These are phyloP conservation scores for Girardinichthys multiradiatus DNA, from an alignment of 2,113 vertebrate genomes.

Conservation along the genomic window DNA sequence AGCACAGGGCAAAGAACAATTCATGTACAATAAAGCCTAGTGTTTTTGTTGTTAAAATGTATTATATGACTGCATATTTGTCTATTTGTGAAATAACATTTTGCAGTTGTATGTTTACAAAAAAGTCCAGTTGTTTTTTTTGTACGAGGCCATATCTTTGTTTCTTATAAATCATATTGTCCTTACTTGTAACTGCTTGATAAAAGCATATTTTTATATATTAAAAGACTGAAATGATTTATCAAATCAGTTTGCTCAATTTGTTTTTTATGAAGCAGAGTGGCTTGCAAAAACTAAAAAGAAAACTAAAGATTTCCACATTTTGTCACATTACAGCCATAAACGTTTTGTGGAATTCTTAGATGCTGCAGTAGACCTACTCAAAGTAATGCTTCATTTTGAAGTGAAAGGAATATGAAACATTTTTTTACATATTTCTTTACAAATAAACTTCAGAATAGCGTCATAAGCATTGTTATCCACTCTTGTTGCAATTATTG, in stretches of 20 bases:
- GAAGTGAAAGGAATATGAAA: background rate
- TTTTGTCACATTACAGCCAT: no score
- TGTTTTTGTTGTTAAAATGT: conserved; percentile 3
- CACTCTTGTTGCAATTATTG: background rate
- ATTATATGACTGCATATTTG: conserved; percentile 1
- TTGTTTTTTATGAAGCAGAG: background rate
- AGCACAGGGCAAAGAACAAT: conserved; percentile 14
- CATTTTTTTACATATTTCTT: background rate
- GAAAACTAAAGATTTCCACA: no score
- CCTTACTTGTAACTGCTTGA: conserved; percentile 22
- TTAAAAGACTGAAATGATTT: conserved; percentile 30
- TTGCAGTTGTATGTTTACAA: conserved; percentile 13
- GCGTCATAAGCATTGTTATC: background rate
- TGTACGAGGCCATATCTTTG: background rate
- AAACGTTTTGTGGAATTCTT: no score
- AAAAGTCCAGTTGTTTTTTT: conserved; percentile 7
- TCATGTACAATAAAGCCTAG: background rate
- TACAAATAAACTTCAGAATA: no score
- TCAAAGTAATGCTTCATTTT: background rate
- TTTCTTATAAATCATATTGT: conserved; percentile 15
- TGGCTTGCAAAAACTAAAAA: no score
- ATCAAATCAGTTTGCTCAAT: conserved; percentile 4
- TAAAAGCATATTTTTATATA: conserved; percentile 40
- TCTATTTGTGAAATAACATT: conserved; percentile 22
- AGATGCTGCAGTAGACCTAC: no score